A percentile compares a stretch with the other conserved stretches of the same genome.
phyloP scores from a whole-genome alignment of 2,113 vertebrate genomes.

The Stigmatopora argus region DNA sequence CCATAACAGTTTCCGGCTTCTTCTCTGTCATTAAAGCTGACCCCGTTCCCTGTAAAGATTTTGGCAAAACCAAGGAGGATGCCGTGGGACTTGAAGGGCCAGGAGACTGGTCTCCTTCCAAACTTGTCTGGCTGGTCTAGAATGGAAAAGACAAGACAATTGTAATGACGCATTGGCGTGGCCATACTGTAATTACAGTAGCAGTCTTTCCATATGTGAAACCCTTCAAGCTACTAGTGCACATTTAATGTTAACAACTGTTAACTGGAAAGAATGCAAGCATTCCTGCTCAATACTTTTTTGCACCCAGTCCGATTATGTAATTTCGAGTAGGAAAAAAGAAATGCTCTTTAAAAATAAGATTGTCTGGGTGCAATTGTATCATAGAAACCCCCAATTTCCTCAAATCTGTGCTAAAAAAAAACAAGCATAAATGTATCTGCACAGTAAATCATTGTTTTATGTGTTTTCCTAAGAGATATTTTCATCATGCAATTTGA shows the following conservation, averaged over 20 bases:
- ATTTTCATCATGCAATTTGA: no score
- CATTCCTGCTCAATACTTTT: neutral
- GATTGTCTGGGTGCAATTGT: no score
- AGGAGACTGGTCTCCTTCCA: conserved; percentile 66
- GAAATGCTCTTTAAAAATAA: no score
- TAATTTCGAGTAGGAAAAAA: no score
- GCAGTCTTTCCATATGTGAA: conserved; percentile 17
- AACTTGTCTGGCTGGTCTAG: conserved; percentile 73
- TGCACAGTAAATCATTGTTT: no score
- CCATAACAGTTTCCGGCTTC: conserved; percentile 1
- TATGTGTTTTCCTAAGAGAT: no score
- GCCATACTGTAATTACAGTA: conserved; percentile 4
- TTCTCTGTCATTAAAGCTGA: conserved; percentile 7
- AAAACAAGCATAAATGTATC: no score
- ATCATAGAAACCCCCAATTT: no score
- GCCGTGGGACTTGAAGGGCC: conserved; percentile 40
- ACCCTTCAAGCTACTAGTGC: conserved; percentile 16
- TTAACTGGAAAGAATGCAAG: neutral
- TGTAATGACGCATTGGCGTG: conserved; percentile 3
- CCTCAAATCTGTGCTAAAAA: no score
- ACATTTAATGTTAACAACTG: neutral
- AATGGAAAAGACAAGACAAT: conserved; percentile 47
- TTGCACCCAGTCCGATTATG: neutral
- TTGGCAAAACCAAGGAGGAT: conserved; percentile 6
- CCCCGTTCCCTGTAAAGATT: conserved; percentile 10